phyloP scores from a whole-genome alignment of 1,140 invertebrate species.

The Cotesia chilonis region DNA sequence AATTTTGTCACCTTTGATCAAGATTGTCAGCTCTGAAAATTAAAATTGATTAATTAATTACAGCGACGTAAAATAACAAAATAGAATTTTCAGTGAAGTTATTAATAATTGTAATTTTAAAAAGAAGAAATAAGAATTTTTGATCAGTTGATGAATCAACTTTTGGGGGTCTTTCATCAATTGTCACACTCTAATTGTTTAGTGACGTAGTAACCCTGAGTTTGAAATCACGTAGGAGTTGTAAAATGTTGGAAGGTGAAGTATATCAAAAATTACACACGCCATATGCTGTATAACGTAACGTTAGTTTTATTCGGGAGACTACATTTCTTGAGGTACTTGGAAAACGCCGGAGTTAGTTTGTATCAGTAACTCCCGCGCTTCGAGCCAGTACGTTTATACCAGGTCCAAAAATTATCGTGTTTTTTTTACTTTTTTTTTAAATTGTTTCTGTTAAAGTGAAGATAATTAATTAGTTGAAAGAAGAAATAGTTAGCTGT shows the following conservation, averaged over 20 bases:
- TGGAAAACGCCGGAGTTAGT: conserved; percentile 53
- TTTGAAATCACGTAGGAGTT: conserved; percentile 49
- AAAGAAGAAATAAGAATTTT: no score
- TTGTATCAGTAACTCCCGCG: conserved; percentile 61
- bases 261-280: conserved; percentile 5
- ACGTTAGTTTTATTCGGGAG: not conserved
- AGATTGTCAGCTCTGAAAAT: no score
- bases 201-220: not conserved
- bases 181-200: not conserved
- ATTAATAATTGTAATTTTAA: no score
- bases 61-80: no score
- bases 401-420: conserved; percentile 2
- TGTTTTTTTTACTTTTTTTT: conserved; percentile 15
- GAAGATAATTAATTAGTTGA: no score
- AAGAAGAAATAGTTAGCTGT: conserved; percentile 1
- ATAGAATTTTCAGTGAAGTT: no score
- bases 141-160: conserved; percentile 14
- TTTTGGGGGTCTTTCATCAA: not conserved
- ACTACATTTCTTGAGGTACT: conserved; percentile 35
- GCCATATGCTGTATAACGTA: not conserved
- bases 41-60: no score
- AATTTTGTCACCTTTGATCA: not conserved
- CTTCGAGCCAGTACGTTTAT: conserved; percentile 57
- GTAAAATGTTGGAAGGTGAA: conserved; percentile 46
- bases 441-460: no score